Percentiles rank a stretch among this genome's conserved stretches.
Conservation (phyloP, 2,113 vertebrate species). For the Sisor rabdophorus region DNA sequence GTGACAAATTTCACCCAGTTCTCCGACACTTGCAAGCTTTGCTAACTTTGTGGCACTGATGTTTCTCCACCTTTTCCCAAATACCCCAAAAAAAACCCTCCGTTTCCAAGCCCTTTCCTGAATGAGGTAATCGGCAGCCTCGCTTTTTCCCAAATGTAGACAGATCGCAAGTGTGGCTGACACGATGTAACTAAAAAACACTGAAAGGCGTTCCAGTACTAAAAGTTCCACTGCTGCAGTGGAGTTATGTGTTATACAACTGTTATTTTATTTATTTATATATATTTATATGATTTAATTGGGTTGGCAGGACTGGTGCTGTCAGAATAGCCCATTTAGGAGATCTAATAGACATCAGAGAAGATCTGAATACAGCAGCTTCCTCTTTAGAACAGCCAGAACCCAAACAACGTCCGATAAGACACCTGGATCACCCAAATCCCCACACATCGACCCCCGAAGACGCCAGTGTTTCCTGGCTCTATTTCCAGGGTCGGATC, state of each 20-base stretch:
- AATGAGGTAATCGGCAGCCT: not conserved
- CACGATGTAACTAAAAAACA: constrained; percentile 47
- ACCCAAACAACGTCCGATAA: not conserved
- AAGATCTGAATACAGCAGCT: constrained; percentile 21
- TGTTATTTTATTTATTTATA: too few relatives aligned
- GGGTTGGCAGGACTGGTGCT: constrained; percentile 25
- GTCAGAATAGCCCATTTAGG: not conserved
- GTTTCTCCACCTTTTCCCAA: constrained; percentile 21
- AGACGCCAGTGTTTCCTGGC: not conserved
- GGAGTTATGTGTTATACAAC: too few relatives aligned
- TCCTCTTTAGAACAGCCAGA: not conserved
- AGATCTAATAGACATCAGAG: constrained; percentile 11
- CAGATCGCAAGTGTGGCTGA: constrained; percentile 23
- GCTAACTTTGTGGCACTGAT: not conserved
- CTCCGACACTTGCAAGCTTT: not conserved
- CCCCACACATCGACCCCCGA: too few relatives aligned
- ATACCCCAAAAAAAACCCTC: not conserved
- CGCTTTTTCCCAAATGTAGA: not conserved
- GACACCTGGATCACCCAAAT: not conserved
- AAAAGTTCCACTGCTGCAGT: too few relatives aligned
- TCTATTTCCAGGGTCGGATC: not conserved
- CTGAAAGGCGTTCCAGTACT: constrained; percentile 34
- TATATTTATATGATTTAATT: constrained; percentile 36
- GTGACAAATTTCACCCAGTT: not conserved
- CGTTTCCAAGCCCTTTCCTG: constrained; percentile 8